These are phyloP conservation scores for Scaptomyza flava DNA, from an alignment of 2,888 invertebrate genomes.

Conservation along the genomic window DNA sequence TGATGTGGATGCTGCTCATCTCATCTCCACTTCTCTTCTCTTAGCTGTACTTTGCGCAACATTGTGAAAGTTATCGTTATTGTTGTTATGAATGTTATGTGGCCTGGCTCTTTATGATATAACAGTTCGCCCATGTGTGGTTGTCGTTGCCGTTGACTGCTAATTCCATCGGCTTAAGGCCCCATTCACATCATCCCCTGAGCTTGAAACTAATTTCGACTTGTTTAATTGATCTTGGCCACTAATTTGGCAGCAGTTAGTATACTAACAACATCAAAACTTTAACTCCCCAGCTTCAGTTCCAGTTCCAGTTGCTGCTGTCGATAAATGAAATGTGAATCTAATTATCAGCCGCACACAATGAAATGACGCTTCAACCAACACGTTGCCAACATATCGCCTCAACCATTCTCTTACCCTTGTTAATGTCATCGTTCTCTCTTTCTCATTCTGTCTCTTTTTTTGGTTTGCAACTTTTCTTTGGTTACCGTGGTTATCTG, in stretches of 20 bases:
- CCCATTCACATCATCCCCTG: constrained; percentile 14
- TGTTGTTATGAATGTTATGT: constrained; percentile 62
- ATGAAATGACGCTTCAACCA: constrained; percentile 44
- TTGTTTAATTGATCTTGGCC: constrained; percentile 60
- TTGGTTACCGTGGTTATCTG: constrained; percentile 69
- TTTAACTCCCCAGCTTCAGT: constrained; percentile 39
- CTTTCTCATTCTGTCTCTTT: neutral
- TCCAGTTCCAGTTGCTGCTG: constrained; percentile 15
- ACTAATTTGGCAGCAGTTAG: constrained; percentile 60
- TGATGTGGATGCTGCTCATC: constrained; percentile 9
- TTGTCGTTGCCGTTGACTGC: constrained; percentile 61
- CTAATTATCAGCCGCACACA: constrained; percentile 72
- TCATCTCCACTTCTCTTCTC: neutral
- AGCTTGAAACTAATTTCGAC: constrained; percentile 48
- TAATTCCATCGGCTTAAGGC: constrained; percentile 74
- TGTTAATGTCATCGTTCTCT: neutral
- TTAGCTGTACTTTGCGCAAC: constrained; percentile 3
- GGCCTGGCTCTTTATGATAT: constrained; percentile 57
- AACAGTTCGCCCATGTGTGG: constrained; percentile 52
- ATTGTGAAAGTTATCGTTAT: constrained; percentile 60
- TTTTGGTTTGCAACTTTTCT: constrained; percentile 52
- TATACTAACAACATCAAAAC: constrained; percentile 37
- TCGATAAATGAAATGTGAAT: constrained; percentile 52
- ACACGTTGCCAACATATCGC: constrained; percentile 4
- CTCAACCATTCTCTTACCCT: neutral